Evolutionary conservation across 2,797 vertebrate genomes (phyloP).

Genomic region (Lateolabrax maculatus): DNA sequence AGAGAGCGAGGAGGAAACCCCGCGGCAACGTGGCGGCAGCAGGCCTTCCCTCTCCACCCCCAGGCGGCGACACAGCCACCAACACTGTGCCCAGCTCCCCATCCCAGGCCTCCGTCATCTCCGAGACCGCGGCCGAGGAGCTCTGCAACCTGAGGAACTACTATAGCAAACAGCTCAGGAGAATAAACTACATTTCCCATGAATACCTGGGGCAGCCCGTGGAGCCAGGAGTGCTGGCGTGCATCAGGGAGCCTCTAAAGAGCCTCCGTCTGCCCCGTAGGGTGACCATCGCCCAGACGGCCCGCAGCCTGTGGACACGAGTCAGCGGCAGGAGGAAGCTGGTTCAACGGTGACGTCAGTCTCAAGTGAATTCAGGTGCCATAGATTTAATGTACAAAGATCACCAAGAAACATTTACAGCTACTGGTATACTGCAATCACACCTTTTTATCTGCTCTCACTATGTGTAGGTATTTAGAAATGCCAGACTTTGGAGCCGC

Average conservation of each 20-base stretch:
- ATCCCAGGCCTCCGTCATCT: slow-evolving; percentile 81
- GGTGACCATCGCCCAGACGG: slow-evolving; percentile 68
- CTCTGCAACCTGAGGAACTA: slow-evolving; percentile 81
- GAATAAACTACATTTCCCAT: slow-evolving; percentile 85
- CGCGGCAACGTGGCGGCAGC: not conserved
- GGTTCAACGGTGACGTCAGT: slow-evolving; percentile 54
- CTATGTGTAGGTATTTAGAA: not conserved
- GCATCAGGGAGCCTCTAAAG: slow-evolving; percentile 82
- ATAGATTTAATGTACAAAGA: not conserved
- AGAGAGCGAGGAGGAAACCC: slow-evolving; percentile 52
- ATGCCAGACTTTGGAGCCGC: not conserved
- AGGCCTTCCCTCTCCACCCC: not conserved
- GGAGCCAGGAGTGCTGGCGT: slow-evolving; percentile 75
- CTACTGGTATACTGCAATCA: not conserved
- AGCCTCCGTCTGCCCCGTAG: slow-evolving; percentile 76
- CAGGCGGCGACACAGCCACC: not conserved
- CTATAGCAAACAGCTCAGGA: slow-evolving; percentile 82
- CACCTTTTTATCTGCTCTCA: not conserved
- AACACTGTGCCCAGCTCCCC: slow-evolving; percentile 54
- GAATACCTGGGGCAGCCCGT: slow-evolving; percentile 77
- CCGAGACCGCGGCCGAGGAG: slow-evolving; percentile 81
- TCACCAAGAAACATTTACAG: not conserved
- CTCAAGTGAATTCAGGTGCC: not conserved
- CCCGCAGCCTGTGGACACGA: slow-evolving; percentile 82
- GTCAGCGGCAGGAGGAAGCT: slow-evolving; percentile 80